Evolutionary conservation across 2,888 invertebrate species (phyloP).

Genomic region (Acholoe squamosa): DNA sequence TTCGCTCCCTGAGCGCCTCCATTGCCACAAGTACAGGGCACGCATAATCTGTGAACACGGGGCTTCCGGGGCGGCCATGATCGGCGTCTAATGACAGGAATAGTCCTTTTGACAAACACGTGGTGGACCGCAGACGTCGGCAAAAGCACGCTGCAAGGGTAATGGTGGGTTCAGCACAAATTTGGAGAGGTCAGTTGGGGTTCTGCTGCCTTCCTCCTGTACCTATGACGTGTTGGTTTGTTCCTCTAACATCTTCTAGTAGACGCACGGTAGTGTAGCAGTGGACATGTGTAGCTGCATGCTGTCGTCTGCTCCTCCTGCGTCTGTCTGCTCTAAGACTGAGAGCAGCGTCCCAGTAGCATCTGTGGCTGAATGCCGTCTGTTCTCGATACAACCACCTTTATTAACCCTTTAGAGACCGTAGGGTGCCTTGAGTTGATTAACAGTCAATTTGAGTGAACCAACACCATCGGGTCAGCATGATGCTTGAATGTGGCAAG

Average conservation of each 20-base stretch:
- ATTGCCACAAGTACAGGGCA: slow-evolving; percentile 34
- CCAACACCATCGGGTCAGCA: no score
- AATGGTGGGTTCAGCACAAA: not conserved
- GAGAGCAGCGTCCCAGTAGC: not conserved
- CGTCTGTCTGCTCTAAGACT: not conserved
- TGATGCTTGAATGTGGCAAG: no score
- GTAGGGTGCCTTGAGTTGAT: no score
- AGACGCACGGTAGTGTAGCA: no score
- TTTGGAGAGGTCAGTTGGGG: no score
- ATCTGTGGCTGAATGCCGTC: not conserved
- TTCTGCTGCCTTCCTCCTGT: not conserved
- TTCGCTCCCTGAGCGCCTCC: not conserved
- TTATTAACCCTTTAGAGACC: no score
- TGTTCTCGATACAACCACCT: not conserved
- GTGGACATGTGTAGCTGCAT: no score
- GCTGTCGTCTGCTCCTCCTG: no score
- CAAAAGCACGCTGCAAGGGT: not conserved
- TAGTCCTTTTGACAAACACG: not conserved
- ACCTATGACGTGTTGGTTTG: no score
- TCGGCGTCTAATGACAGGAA: no score
- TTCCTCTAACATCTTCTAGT: no score
- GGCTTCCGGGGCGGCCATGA: slow-evolving; percentile 17
- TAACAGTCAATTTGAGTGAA: no score
- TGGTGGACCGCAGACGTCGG: not conserved
- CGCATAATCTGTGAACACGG: slow-evolving; percentile 34